Evolutionary conservation across 2,797 vertebrate genomes (phyloP).

Genomic region (Setipinna tenuifilis): DNA sequence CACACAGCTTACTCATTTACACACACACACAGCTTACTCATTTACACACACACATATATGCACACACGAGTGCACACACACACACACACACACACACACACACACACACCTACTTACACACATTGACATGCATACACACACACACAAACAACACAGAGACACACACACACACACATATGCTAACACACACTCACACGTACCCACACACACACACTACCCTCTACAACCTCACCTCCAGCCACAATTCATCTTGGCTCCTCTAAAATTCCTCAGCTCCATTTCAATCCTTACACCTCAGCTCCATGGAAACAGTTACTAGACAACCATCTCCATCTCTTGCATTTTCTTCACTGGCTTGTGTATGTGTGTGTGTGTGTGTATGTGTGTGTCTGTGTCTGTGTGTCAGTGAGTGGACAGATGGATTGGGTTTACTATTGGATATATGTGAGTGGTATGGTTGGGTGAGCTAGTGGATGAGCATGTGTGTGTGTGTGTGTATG

Average conservation of each 20-base stretch:
- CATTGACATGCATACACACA: not conserved
- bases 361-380: not conserved
- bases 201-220: conserved; percentile 23
- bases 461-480: no score
- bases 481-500: not conserved
- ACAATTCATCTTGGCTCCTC: conserved; percentile 44
- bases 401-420: not conserved
- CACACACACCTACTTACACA: not conserved
- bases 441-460: no score
- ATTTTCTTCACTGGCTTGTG: conserved; percentile 31
- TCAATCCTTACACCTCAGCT: conserved; percentile 69
- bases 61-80: no score
- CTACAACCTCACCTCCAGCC: not conserved
- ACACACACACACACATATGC: conserved; percentile 28
- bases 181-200: no score
- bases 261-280: conserved; percentile 69
- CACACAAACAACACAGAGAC: not conserved
- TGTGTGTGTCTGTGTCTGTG: conserved; percentile 19
- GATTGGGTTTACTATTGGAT: no score
- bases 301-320: conserved; percentile 73
- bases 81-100: not conserved
- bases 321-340: conserved; percentile 57
- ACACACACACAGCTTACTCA: conserved; percentile 20
- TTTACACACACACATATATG: conserved; percentile 7
- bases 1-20: conserved; percentile 12